Evolutionary conservation across 2,888 invertebrate species (phyloP).

Genomic region (Trisateles emortualis): DNA sequence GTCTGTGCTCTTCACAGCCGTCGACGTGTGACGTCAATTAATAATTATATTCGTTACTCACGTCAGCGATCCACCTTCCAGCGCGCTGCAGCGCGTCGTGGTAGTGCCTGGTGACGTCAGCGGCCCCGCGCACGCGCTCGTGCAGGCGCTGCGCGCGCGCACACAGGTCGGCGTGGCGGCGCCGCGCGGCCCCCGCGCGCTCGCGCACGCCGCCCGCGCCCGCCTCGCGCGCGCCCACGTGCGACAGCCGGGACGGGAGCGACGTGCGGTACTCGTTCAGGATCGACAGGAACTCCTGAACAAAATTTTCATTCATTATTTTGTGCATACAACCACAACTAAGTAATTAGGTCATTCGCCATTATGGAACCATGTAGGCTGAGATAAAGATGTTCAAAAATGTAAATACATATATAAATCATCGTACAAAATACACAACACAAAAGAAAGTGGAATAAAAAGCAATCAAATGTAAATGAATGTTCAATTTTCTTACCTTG

Average conservation of each 20-base stretch:
- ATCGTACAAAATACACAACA: neutral
- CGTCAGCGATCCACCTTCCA: conserved; percentile 91
- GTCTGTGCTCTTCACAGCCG: too few relatives aligned
- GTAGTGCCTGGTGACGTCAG: conserved; percentile 87
- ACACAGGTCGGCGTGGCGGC: conserved; percentile 93
- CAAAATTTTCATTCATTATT: neutral
- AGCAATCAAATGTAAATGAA: too few relatives aligned
- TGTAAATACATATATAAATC: neutral
- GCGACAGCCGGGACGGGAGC: conserved; percentile 93
- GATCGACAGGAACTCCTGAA: conserved; percentile 92
- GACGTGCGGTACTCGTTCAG: conserved; percentile 96
- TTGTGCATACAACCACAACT: too few relatives aligned
- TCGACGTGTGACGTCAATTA: neutral
- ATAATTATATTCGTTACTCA: conserved; percentile 44
- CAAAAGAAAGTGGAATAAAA: too few relatives aligned
- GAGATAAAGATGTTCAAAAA: neutral
- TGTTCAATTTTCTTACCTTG: conserved; percentile 83
- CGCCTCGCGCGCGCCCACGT: conserved; percentile 90
- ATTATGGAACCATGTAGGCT: too few relatives aligned
- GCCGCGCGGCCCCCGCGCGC: conserved; percentile 92
- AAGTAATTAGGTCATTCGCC: too few relatives aligned
- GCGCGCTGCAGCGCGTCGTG: conserved; percentile 94
- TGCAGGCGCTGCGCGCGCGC: conserved; percentile 94
- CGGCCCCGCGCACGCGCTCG: conserved; percentile 93
- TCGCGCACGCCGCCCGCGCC: conserved; percentile 91